These are phyloP conservation scores for Branchinecta lindahli DNA, from an alignment of 1,140 invertebrate species.

Conservation along the genomic window DNA sequence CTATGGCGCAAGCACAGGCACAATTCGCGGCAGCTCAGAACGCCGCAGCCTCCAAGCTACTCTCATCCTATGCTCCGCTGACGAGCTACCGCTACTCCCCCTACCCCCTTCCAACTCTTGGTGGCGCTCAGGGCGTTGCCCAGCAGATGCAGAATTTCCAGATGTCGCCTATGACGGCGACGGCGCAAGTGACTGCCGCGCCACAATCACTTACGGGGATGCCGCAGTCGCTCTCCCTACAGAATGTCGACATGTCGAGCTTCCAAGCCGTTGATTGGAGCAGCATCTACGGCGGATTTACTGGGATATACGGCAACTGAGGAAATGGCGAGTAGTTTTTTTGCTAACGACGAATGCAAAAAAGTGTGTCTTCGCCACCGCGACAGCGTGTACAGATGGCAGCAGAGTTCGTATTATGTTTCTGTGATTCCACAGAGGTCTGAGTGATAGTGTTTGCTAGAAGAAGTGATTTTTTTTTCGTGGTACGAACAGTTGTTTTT, in stretches of 20 bases:
- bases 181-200: slow-evolving; percentile 31
- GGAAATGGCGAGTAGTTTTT: background rate
- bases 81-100: slow-evolving; percentile 55
- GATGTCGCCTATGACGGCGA: slow-evolving; percentile 30
- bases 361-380: too few relatives aligned
- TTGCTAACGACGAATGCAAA: too few relatives aligned
- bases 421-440: too few relatives aligned
- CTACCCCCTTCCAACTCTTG: slow-evolving; percentile 43
- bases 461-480: too few relatives aligned
- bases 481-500: too few relatives aligned
- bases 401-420: too few relatives aligned
- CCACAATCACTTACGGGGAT: slow-evolving; percentile 16
- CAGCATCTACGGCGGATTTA: slow-evolving; percentile 52
- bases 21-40: slow-evolving; percentile 36
- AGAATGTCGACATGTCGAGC: slow-evolving; percentile 75
- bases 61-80: slow-evolving; percentile 44
- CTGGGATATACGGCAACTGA: background rate
- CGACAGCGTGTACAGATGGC: too few relatives aligned
- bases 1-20: slow-evolving; percentile 30
- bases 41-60: slow-evolving; percentile 51
- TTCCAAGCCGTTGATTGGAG: slow-evolving; percentile 79
- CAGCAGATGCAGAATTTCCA: slow-evolving; percentile 39
- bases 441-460: too few relatives aligned
- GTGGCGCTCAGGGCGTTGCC: slow-evolving; percentile 27
- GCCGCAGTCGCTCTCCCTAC: slow-evolving; percentile 36